Conservation (phyloP, 2,113 vertebrate genomes). For the Scolopax mira region DNA sequence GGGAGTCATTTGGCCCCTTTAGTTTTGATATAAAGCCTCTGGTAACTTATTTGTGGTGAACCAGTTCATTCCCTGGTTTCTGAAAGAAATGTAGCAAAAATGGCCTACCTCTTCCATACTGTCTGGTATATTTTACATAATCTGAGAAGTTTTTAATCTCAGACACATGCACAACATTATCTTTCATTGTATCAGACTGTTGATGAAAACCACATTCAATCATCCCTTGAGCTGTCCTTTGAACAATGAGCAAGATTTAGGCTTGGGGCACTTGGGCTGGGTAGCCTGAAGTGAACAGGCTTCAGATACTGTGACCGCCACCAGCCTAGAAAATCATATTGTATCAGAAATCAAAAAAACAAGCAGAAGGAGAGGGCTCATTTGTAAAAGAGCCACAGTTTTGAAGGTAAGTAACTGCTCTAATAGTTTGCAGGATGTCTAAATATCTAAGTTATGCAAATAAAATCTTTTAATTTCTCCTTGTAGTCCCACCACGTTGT, state of each 20-base stretch:
- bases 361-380: background rate
- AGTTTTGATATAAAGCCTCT: background rate
- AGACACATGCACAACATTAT: background rate
- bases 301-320: background rate
- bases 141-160: background rate
- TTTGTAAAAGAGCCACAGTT: background rate
- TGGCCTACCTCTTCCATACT: background rate
- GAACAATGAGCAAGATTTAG: background rate
- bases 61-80: background rate
- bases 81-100: background rate
- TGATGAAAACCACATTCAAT: background rate
- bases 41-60: background rate
- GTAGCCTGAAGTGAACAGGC: background rate
- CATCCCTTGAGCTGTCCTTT: background rate
- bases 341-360: background rate
- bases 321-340: background rate
- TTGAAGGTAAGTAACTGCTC: constrained; percentile 44
- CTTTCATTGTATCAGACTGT: background rate
- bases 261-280: background rate
- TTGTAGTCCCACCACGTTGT: background rate
- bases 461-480: constrained; percentile 46
- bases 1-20: background rate
- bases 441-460: constrained; percentile 54
- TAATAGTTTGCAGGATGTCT: constrained; percentile 33
- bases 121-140: background rate